Evolutionary conservation across 2,888 invertebrate species (phyloP).

Genomic region (Drosophila lacicola): DNA sequence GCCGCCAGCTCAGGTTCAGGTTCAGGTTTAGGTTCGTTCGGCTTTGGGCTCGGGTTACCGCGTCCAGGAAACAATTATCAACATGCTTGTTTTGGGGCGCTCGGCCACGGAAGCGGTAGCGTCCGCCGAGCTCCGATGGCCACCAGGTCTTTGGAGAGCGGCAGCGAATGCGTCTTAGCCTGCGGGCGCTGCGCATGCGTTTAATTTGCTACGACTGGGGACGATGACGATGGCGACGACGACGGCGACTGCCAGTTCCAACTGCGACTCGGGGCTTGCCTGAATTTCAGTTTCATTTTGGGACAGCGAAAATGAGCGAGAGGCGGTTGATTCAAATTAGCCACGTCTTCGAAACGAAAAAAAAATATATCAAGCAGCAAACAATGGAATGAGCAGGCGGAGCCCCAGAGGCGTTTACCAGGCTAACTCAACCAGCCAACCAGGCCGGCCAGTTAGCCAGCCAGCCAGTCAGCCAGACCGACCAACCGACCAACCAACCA

Average conservation of each 20-base stretch:
- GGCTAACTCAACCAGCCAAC: slow-evolving; percentile 58
- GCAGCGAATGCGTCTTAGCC: slow-evolving; percentile 57
- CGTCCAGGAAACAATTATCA: slow-evolving; percentile 80
- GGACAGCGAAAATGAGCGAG: slow-evolving; percentile 81
- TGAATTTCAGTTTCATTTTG: slow-evolving; percentile 68
- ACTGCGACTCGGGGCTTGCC: slow-evolving; percentile 31
- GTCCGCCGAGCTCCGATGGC: slow-evolving; percentile 37
- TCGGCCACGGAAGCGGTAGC: slow-evolving; percentile 69
- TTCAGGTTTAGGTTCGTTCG: slow-evolving; percentile 55
- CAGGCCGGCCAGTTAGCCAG: slow-evolving; percentile 35
- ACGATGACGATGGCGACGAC: not conserved
- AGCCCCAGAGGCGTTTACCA: slow-evolving; percentile 76
- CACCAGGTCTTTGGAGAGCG: slow-evolving; percentile 44
- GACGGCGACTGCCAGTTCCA: slow-evolving; percentile 4
- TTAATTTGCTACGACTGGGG: slow-evolving; percentile 64
- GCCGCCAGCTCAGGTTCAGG: slow-evolving; percentile 54
- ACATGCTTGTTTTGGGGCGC: slow-evolving; percentile 68
- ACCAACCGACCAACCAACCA: slow-evolving; percentile 36
- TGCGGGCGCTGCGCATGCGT: slow-evolving; percentile 72
- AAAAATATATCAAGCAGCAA: slow-evolving; percentile 73
- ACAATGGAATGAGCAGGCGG: slow-evolving; percentile 80
- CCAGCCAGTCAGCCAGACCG: slow-evolving; percentile 10
- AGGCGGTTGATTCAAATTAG: slow-evolving; percentile 81
- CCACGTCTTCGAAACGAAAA: slow-evolving; percentile 66
- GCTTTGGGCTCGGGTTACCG: slow-evolving; percentile 65